Evolutionary conservation across 1,140 invertebrate species (phyloP).

Genomic region (Acyrthosiphon pisum): DNA sequence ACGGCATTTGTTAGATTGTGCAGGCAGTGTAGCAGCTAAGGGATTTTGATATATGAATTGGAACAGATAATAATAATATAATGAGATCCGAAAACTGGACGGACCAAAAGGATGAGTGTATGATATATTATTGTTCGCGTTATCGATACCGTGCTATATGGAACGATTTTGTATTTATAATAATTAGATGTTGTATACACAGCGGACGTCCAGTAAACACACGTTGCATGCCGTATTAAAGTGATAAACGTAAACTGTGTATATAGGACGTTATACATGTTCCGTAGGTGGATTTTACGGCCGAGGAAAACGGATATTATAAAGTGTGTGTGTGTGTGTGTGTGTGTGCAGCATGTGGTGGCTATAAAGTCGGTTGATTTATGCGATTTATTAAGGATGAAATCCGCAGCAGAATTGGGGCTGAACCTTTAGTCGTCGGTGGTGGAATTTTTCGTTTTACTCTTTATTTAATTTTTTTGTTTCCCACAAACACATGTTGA

Average conservation of each 20-base stretch:
- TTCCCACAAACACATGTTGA: slow-evolving; percentile 38
- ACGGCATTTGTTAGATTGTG: too few species aligned
- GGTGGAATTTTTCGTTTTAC: slow-evolving; percentile 13
- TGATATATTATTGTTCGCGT: background rate
- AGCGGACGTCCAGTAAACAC: background rate
- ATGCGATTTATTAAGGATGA: slow-evolving; percentile 14
- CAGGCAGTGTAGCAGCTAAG: too few species aligned
- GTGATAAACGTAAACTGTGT: background rate
- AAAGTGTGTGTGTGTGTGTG: background rate
- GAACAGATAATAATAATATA: background rate
- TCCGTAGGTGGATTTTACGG: background rate
- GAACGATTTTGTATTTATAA: background rate
- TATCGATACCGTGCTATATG: background rate
- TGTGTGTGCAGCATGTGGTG: background rate
- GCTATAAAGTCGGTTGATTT: slow-evolving; percentile 30
- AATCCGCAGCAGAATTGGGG: background rate
- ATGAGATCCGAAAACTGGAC: background rate
- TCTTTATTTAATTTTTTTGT: slow-evolving; percentile 11
- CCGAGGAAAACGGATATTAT: slow-evolving; percentile 5
- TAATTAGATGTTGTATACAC: slow-evolving; percentile 2
- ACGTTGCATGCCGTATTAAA: background rate
- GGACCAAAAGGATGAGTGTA: background rate
- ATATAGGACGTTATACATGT: background rate
- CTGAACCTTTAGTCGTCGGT: background rate
- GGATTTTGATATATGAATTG: too few species aligned